These are phyloP conservation scores for Schlechtendalia chinensis DNA, from an alignment of 1,140 invertebrate species.

Conservation along the genomic window DNA sequence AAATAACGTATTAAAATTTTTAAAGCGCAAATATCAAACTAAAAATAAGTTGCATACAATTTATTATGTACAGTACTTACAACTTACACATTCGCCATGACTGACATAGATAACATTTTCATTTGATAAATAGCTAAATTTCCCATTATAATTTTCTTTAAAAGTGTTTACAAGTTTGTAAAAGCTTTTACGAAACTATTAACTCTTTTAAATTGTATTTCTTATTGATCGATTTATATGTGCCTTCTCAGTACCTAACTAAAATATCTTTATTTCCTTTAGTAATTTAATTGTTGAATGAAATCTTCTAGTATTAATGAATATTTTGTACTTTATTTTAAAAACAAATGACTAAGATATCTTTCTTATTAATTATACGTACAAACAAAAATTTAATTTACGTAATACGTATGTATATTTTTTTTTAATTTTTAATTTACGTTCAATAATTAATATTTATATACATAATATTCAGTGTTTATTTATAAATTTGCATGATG, in stretches of 20 bases:
- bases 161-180: not conserved
- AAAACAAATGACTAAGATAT: no score
- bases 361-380: no score
- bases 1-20: not conserved
- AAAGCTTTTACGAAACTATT: not conserved
- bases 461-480: not conserved
- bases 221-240: no score
- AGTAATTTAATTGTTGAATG: no score
- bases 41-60: not conserved
- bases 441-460: no score
- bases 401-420: no score
- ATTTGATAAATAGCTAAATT: not conserved
- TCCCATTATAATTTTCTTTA: not conserved
- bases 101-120: not conserved
- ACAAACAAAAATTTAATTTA: no score
- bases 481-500: not conserved
- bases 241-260: no score
- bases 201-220: not conserved
- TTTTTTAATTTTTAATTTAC: no score
- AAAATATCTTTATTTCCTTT: no score
- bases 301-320: no score
- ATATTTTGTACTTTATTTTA: no score
- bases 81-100: not conserved
- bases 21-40: not conserved
- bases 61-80: not conserved